phyloP scores from a whole-genome alignment of 2,113 vertebrate species.

The Cervus canadensis region DNA sequence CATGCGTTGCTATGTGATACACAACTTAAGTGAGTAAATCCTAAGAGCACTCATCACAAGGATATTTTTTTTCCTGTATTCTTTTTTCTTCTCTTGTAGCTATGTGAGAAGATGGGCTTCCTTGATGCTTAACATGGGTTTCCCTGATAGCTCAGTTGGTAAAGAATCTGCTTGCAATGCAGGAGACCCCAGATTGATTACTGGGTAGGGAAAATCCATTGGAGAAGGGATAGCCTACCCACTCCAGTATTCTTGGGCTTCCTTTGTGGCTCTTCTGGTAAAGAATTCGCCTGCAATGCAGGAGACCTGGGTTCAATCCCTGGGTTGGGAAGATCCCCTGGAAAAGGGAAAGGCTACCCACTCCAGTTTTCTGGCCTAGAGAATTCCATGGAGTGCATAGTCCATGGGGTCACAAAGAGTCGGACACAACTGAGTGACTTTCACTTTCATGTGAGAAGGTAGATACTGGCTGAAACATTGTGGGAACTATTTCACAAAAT shows the following conservation, averaged over 20 bases:
- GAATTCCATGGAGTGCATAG: not conserved
- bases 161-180: not conserved
- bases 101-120: not conserved
- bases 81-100: not conserved
- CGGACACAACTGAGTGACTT: not conserved
- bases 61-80: not conserved
- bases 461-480: not conserved
- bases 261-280: not conserved
- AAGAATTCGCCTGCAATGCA: not conserved
- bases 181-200: not conserved
- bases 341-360: not conserved
- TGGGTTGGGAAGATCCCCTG: not conserved
- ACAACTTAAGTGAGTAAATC: not conserved
- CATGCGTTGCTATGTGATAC: not conserved
- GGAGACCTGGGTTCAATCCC: fast-evolving
- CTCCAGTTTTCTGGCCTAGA: not conserved
- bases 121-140: not conserved
- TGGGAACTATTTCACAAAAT: not conserved
- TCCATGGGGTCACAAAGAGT: not conserved
- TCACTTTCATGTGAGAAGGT: not conserved
- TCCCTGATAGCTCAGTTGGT: not conserved
- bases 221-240: not conserved
- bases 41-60: not conserved
- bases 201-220: not conserved
- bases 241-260: not conserved